Base-by-base conservation (phyloP, 2,113 vertebrate genomes). In the Columbina picui region DNA sequence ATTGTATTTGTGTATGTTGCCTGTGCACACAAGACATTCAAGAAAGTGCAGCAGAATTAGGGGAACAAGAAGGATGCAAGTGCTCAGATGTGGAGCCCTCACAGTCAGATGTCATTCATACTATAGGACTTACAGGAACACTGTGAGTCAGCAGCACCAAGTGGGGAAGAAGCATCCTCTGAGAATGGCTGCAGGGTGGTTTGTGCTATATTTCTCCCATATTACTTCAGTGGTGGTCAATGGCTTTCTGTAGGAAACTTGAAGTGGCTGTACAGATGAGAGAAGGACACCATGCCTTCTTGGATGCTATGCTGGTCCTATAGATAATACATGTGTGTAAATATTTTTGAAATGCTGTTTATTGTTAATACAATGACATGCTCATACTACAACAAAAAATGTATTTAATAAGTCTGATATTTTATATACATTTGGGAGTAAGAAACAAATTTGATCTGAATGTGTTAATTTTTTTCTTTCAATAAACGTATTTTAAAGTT, bases 91-190 rank as follows among this genome's bases (percentile, higher is more conserved):
- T 15, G n/a, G 29, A 53, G 50, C 61, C 30, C 50, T 81, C 19
- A 57, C 29, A 13, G 10, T 1, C 2, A 3, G 23, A 15, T n/a
- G 6, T 32, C 1, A 0, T 30, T 57, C 11, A 41, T 47, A 12
- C 26, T 53, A 26, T 30, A 15, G 23, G 59, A 56, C 32, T 90
- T 50, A 19, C 4, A 73, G 53, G 41, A 55, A 71, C 20, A 39
- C 41, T 47, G 3, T 45, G 57, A 63, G n/a, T 84, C 43, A 57
- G 55, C 49, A 60, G 27, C 0, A 0, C 21, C 71, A 45, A 0
- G 25, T 55, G 17, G 34, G 12, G 19, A 61, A 50, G 18, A 68
- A n/a, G 9, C 23, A 22, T 38, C 30, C 30, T 36, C 29, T 30
- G 7, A 21, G 75, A 71, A 55, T 9, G 57, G 29, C 84, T 80